These are phyloP conservation scores for Hypsibius dujardini DNA, from an alignment of 1,140 invertebrate species.

Conservation along the genomic window DNA sequence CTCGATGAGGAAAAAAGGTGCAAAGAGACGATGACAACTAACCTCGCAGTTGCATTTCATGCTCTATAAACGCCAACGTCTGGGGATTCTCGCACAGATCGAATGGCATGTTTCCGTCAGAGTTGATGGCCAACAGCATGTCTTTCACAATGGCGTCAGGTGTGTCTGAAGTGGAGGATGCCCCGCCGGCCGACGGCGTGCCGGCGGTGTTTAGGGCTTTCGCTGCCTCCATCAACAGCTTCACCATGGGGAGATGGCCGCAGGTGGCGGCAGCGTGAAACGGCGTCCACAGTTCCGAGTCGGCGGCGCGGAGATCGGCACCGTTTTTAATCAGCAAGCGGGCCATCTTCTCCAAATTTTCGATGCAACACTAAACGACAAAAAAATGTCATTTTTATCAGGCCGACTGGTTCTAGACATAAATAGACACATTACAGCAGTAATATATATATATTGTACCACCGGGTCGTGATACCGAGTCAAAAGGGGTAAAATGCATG, in stretches of 20 bases:
- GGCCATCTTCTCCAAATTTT: slow-evolving; percentile 95
- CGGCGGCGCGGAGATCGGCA: slow-evolving; percentile 90
- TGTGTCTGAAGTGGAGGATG: background rate
- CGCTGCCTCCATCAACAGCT: slow-evolving; percentile 41
- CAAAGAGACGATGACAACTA: slow-evolving; percentile 32
- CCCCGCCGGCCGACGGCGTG: background rate
- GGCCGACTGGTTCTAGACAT: too few relatives aligned
- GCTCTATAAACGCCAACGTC: slow-evolving; percentile 89
- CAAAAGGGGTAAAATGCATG: slow-evolving; percentile 18
- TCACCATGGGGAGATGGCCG: slow-evolving; percentile 56
- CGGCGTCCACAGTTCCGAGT: slow-evolving; percentile 96
- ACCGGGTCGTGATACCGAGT: slow-evolving; percentile 16
- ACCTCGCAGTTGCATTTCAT: slow-evolving; percentile 87
- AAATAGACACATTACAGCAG: too few relatives aligned
- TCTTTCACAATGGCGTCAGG: slow-evolving; percentile 35
- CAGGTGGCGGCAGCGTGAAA: slow-evolving; percentile 95
- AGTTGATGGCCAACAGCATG: slow-evolving; percentile 91
- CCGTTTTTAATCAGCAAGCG: slow-evolving; percentile 77
- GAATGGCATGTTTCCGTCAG: slow-evolving; percentile 99
- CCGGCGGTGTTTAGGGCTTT: background rate
- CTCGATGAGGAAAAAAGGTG: too few relatives aligned
- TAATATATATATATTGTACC: slow-evolving; percentile 19
- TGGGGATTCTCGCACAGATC: slow-evolving; percentile 97
- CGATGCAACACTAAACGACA: slow-evolving; percentile 69
- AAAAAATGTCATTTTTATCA: slow-evolving; percentile 1